Conservation (phyloP, 1,140 invertebrate species). For the Drosophila obscura region DNA sequence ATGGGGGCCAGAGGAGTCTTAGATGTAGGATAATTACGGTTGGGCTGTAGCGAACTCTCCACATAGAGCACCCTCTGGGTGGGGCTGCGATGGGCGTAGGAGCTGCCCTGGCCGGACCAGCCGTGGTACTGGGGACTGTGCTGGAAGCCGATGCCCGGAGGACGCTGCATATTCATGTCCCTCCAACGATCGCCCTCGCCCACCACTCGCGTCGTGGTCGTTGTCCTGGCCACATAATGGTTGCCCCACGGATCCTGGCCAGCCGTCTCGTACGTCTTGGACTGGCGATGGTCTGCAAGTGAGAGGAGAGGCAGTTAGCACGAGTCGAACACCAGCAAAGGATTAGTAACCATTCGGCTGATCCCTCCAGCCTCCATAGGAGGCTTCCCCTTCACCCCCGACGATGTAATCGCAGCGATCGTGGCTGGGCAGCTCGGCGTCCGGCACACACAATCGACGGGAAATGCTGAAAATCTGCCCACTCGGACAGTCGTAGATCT, state of each 20-base stretch:
- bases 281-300: constrained; percentile 58
- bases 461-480: constrained; percentile 68
- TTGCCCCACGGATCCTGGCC: constrained; percentile 24
- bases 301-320: constrained; percentile 8
- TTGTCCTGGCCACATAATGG: constrained; percentile 35
- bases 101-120: constrained; percentile 54
- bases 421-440: constrained; percentile 39
- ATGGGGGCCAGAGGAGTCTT: constrained; percentile 69
- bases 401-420: constrained; percentile 50
- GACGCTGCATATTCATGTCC: constrained; percentile 72
- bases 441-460: constrained; percentile 43
- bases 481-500: constrained; percentile 41
- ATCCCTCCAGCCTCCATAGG: constrained; percentile 35
- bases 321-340: background rate
- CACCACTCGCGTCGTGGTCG: constrained; percentile 26
- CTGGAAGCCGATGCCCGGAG: constrained; percentile 46
- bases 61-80: constrained; percentile 65
- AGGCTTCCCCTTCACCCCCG: background rate
- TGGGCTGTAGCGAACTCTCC: constrained; percentile 72
- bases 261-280: constrained; percentile 36
- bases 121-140: constrained; percentile 21
- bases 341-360: constrained; percentile 65
- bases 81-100: constrained; percentile 39
- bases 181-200: constrained; percentile 65
- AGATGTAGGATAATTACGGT: constrained; percentile 77